phyloP scores from a whole-genome alignment of 2,888 invertebrate species.

The Druceiella hillmani region DNA sequence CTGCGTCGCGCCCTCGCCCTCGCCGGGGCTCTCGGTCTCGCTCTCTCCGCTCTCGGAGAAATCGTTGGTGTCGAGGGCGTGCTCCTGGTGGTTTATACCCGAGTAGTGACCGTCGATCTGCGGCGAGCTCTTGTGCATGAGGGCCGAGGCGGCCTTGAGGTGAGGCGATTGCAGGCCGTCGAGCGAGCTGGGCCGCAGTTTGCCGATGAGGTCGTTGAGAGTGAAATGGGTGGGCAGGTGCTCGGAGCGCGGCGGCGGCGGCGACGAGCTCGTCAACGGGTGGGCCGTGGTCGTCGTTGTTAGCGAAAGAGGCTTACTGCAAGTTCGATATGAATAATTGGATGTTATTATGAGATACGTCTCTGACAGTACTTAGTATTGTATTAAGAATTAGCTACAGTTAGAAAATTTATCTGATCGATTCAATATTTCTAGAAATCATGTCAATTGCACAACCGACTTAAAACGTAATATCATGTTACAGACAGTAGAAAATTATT shows the following conservation, averaged over 20 bases:
- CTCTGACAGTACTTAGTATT: too few relatives aligned
- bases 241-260: conserved; percentile 49
- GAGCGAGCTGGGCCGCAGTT: conserved; percentile 47
- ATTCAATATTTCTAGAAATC: too few relatives aligned
- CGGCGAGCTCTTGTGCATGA: conserved; percentile 47
- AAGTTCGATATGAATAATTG: too few relatives aligned
- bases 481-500: too few relatives aligned
- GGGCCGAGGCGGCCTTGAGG: conserved; percentile 40
- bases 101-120: conserved; percentile 57
- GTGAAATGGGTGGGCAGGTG: conserved; percentile 51
- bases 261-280: conserved; percentile 51
- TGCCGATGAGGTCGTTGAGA: conserved; percentile 51
- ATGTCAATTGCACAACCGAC: too few relatives aligned
- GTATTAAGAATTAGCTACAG: too few relatives aligned
- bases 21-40: conserved; percentile 34
- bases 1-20: conserved; percentile 50
- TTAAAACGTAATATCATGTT: too few relatives aligned
- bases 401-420: too few relatives aligned
- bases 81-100: conserved; percentile 36
- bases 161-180: conserved; percentile 48
- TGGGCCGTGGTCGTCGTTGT: conserved; percentile 54
- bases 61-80: conserved; percentile 27
- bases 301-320: conserved; percentile 52
- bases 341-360: too few relatives aligned
- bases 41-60: conserved; percentile 31